Conservation (phyloP, 64 coral and sea anemone genomes). For the Pocillopora verrucosa region DNA sequence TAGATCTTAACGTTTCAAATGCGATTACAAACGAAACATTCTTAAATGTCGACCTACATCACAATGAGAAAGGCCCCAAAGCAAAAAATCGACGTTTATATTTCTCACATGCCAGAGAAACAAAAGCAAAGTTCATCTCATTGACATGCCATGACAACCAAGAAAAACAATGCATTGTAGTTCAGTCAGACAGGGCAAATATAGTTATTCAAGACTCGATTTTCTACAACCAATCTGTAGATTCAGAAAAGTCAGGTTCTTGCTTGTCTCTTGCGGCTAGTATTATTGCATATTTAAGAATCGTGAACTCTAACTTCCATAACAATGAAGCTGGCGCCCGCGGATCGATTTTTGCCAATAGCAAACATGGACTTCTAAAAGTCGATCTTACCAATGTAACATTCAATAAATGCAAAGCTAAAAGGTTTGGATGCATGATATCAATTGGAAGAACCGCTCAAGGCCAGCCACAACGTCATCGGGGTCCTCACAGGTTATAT, state of each 20-base stretch:
- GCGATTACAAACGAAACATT: neutral
- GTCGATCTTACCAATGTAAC: neutral
- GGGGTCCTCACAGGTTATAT: neutral
- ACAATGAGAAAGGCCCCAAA: neutral
- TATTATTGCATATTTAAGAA: neutral
- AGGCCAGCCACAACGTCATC: neutral
- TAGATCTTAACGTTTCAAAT: neutral
- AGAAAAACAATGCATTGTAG: neutral
- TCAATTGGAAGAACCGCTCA: neutral
- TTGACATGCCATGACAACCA: neutral
- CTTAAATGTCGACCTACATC: neutral
- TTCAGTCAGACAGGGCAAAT: neutral
- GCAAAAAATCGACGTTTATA: neutral
- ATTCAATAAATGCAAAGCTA: neutral
- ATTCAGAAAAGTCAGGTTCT: neutral
- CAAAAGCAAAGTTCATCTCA: neutral
- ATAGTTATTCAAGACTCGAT: neutral
- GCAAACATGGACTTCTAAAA: neutral
- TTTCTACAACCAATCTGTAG: neutral
- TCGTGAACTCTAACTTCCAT: neutral
- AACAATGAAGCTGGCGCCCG: neutral
- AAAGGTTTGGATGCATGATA: neutral
- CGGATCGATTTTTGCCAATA: neutral
- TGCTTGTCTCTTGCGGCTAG: neutral
- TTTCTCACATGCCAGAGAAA: neutral